Base-by-base conservation (phyloP, 2,888 invertebrate genomes). In the Osmoderma eremita region DNA sequence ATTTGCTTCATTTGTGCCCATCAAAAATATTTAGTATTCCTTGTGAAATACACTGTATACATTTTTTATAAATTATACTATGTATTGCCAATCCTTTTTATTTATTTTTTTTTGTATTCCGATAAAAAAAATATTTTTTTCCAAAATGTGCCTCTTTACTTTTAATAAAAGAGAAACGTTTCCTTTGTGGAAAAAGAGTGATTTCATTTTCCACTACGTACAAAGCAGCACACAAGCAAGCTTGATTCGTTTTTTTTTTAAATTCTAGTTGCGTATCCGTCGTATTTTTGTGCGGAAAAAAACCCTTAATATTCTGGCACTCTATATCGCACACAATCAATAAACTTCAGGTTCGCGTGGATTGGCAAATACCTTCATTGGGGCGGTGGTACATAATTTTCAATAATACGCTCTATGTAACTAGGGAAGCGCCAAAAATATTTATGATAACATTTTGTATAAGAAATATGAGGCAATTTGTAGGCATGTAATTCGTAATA, bases 361-460 rank as follows among this genome's bases (percentile, higher is more conserved):
- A 39, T 56, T 22, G 58, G 45, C 45, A 48, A 61, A 61, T 22
- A 22, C 30, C 45, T 61, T 48, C 58, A 61, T 61, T 13, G 58
- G 20, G 24, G 30, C 30, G 58, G 15, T 45, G 13, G 58, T 30
- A 48, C 58, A 45, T 61, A 61, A 61, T 45, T 61, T 45, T 36
- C 58, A 17, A 17, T 12, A 61, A 61, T 61, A 61, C 20, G 30
- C 30, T 10, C 30, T 1, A 30, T 10, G 30, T 6, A 30, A 30
- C 30, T 10, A 30, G 30, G 10, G 5, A n/a, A 39, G 39, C 17
- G 15, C 15, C n/a, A 15, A 61, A 30, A 24, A 61, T 61, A 61
- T 61, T 56, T 61, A 18, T 15, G 58, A 61, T 61, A 48, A 61
- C 18, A 48, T 61, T 58, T 61, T 61, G 58, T 45, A 45, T 45